Evolutionary conservation across 2,888 invertebrate genomes (phyloP).

Genomic region (Polydrusus cervinus): DNA sequence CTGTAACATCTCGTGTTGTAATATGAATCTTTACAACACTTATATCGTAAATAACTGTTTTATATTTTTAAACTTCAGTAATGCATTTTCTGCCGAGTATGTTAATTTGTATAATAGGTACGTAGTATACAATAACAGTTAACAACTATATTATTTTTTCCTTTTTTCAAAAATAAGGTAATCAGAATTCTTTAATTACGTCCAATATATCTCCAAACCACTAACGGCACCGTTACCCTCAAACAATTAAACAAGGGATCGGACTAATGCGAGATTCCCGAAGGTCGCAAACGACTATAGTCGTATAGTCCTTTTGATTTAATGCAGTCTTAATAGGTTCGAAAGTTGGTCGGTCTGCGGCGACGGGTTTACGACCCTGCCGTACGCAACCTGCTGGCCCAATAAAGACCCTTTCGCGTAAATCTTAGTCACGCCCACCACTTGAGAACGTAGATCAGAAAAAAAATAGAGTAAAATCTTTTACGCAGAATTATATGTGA

Average conservation of each 20-base stretch:
- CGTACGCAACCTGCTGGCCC: constrained; percentile 46
- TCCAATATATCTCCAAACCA: constrained; percentile 43
- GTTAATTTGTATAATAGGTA: too few species aligned
- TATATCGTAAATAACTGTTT: too few species aligned
- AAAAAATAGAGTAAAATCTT: constrained; percentile 2
- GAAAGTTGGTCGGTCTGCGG: constrained; percentile 54
- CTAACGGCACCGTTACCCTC: constrained; percentile 50
- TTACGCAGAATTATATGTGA: background rate
- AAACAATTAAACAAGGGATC: constrained; percentile 54
- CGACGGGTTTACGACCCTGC: constrained; percentile 46
- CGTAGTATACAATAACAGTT: too few species aligned
- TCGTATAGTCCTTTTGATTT: constrained; percentile 52
- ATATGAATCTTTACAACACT: too few species aligned
- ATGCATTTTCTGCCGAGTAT: too few species aligned
- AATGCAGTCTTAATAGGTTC: constrained; percentile 57
- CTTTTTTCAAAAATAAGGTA: background rate
- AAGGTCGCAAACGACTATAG: constrained; percentile 46
- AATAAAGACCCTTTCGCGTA: constrained; percentile 46
- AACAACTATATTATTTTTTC: background rate
- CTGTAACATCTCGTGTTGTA: too few species aligned
- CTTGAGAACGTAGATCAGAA: constrained; percentile 6
- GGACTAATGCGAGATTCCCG: constrained; percentile 47
- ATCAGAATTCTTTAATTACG: constrained; percentile 43
- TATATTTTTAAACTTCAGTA: too few species aligned
- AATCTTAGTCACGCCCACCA: constrained; percentile 34